Conservation (phyloP, 2,113 vertebrate species). For the Peromyscus leucopus region DNA sequence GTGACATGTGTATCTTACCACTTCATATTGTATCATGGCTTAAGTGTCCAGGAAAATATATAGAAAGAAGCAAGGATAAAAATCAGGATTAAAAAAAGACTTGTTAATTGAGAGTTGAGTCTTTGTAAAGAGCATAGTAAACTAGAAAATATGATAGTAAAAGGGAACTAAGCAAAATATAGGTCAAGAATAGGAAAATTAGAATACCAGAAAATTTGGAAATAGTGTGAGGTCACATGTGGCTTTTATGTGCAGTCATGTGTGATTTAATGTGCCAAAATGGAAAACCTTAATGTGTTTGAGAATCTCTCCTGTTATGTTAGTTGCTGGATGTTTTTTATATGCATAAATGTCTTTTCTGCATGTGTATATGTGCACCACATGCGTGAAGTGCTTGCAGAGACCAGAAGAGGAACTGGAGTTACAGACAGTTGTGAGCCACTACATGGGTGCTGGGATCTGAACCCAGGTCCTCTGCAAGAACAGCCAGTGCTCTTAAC, state of each 20-base stretch:
- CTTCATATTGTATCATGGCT: background rate
- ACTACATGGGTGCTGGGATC: background rate
- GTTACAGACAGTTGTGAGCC: background rate
- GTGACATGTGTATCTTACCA: background rate
- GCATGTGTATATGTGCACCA: background rate
- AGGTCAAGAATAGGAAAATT: constrained; percentile 5
- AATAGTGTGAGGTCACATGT: background rate
- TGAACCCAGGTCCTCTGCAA: background rate
- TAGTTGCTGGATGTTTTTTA: background rate
- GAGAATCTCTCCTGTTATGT: background rate
- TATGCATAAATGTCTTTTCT: background rate
- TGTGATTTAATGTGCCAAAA: background rate
- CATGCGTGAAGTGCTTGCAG: background rate
- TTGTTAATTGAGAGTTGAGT: background rate
- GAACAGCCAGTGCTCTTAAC: background rate
- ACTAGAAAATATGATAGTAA: constrained; percentile 25
- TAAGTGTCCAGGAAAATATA: background rate
- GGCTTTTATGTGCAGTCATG: background rate
- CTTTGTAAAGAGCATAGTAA: constrained; percentile 34
- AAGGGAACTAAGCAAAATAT: constrained; percentile 47
- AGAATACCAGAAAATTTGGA: background rate
- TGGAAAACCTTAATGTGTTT: constrained; percentile 30
- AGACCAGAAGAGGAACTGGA: background rate
- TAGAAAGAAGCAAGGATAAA: constrained; percentile 32
- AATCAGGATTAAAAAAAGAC: constrained; percentile 32